These are phyloP conservation scores for Pao palembangensis DNA, from an alignment of 2,113 vertebrate genomes.

Conservation along the genomic window DNA sequence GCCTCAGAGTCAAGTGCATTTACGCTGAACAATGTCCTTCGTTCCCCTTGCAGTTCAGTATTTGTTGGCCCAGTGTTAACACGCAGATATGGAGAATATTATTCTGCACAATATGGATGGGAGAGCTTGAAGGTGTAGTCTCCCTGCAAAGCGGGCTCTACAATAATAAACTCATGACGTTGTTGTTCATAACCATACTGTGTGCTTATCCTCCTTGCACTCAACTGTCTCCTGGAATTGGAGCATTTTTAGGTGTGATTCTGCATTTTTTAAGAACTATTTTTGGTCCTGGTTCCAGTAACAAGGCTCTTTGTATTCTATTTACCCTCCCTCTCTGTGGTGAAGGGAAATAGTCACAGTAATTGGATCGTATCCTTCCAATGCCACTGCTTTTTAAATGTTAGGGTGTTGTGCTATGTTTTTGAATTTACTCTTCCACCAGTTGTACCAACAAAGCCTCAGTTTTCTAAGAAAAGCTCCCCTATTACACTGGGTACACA, in stretches of 20 bases:
- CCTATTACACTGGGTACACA: constrained; percentile 68
- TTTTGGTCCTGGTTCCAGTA: constrained; percentile 15
- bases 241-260: too few species aligned
- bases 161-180: too few species aligned
- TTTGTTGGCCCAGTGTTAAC: constrained; percentile 36
- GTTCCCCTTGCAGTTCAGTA: constrained; percentile 42
- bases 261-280: too few species aligned
- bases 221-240: too few species aligned
- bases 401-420: constrained; percentile 60
- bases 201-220: too few species aligned
- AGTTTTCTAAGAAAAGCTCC: constrained; percentile 57
- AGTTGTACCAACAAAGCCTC: constrained; percentile 61
- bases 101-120: constrained; percentile 12
- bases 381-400: constrained; percentile 43
- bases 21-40: constrained; percentile 54
- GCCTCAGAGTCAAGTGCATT: constrained; percentile 52
- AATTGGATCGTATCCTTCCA: constrained; percentile 49
- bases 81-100: constrained; percentile 3
- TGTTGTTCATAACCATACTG: too few species aligned
- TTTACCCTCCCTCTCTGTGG: constrained; percentile 9
- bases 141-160: too few species aligned
- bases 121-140: not conserved
- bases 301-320: constrained; percentile 10
- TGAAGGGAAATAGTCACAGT: constrained; percentile 25
- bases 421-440: constrained; percentile 61